Evolutionary conservation across 2,888 invertebrate species (phyloP).

Genomic region (Mactromeris polynyma): DNA sequence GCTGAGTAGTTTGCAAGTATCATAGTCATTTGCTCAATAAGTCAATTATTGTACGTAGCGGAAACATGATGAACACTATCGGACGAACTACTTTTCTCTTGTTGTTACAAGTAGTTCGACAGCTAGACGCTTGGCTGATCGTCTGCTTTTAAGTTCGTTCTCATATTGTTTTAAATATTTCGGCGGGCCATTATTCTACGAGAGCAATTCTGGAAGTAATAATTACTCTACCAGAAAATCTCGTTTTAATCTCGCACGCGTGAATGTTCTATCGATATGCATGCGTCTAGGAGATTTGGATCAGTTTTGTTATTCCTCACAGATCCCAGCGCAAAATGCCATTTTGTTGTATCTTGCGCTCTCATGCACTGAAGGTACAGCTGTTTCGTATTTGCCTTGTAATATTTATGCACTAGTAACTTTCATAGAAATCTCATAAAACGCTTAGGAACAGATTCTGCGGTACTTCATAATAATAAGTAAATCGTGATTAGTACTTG

Average conservation of each 20-base stretch:
- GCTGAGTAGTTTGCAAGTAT: background rate
- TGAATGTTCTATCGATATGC: slow-evolving; percentile 1
- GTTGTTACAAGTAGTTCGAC: slow-evolving; percentile 18
- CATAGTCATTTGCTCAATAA: background rate
- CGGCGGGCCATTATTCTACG: slow-evolving; percentile 15
- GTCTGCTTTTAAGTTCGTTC: slow-evolving; percentile 2
- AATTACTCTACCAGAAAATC: slow-evolving; percentile 22
- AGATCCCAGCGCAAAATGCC: background rate
- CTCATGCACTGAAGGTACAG: background rate
- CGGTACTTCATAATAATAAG: slow-evolving; percentile 38
- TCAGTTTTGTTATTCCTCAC: slow-evolving; percentile 1
- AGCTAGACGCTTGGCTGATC: slow-evolving; percentile 10
- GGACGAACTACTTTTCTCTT: slow-evolving; percentile 14
- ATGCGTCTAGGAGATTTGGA: slow-evolving; percentile 4
- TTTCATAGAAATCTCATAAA: slow-evolving; percentile 28
- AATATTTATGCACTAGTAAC: slow-evolving; percentile 23
- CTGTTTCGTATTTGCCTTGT: slow-evolving; percentile 8
- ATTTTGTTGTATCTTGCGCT: slow-evolving; percentile 3
- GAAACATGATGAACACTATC: background rate
- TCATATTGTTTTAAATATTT: slow-evolving; percentile 18
- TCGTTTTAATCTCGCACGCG: background rate
- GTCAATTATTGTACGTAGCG: background rate
- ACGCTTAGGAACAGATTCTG: slow-evolving; percentile 38
- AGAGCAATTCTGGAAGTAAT: slow-evolving; percentile 18
- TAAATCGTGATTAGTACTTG: slow-evolving; percentile 18